phyloP scores from a whole-genome alignment of 2,888 invertebrate species.

The Margaritifera margaritifera region DNA sequence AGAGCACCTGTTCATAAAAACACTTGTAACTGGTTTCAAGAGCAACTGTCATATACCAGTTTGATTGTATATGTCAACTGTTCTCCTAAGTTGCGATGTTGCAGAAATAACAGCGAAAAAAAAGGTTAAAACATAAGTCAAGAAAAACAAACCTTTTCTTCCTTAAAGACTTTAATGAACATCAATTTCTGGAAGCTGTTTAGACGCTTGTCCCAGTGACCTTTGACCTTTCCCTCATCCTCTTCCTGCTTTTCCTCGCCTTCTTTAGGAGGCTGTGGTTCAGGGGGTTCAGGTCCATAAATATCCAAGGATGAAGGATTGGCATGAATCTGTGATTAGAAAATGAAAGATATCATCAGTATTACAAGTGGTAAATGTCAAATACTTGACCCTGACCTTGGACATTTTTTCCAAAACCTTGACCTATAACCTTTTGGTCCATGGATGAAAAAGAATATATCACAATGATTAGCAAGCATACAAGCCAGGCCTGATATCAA shows the following conservation, averaged over 20 bases:
- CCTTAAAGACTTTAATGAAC: conserved; percentile 83
- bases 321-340: conserved; percentile 54
- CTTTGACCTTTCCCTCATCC: conserved; percentile 59
- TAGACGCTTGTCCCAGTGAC: conserved; percentile 80
- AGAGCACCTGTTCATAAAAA: too few species aligned
- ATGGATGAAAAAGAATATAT: too few species aligned
- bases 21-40: too few species aligned
- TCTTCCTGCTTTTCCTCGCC: conserved; percentile 34
- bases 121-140: too few species aligned
- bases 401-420: too few species aligned
- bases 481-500: too few species aligned
- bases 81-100: too few species aligned
- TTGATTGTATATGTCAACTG: too few species aligned
- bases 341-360: conserved; percentile 1
- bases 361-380: background rate
- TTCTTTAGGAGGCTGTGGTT: conserved; percentile 47
- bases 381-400: background rate
- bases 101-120: too few species aligned
- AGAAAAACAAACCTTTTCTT: conserved; percentile 78
- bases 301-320: conserved; percentile 60
- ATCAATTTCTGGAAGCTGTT: conserved; percentile 86
- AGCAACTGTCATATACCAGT: too few species aligned
- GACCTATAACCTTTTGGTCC: too few species aligned
- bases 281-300: conserved; percentile 59
- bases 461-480: too few species aligned